A percentile compares a stretch with the other conserved stretches of the same genome.
These are phyloP conservation scores for Chelon auratus DNA, from an alignment of 2,797 vertebrate species.

Conservation along the genomic window DNA sequence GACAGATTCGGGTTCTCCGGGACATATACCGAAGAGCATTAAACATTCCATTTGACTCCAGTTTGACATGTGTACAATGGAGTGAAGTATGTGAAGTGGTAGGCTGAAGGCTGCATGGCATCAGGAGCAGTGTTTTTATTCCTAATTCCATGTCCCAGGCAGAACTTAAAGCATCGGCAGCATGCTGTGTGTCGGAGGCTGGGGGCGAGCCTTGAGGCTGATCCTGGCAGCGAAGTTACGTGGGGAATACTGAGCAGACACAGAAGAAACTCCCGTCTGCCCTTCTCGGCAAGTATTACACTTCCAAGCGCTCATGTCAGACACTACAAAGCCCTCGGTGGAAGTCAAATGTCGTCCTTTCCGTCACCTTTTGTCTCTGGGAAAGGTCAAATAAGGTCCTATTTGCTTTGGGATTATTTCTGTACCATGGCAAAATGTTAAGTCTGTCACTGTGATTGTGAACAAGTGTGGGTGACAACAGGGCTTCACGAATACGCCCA, in stretches of 20 bases:
- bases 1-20: conserved; percentile 3
- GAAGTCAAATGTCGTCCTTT: conserved; percentile 21
- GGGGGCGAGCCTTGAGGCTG: conserved; percentile 66
- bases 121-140: conserved; percentile 21
- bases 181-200: conserved; percentile 53
- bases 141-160: conserved; percentile 14
- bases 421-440: neutral
- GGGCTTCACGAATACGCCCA: neutral
- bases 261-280: conserved; percentile 34
- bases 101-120: conserved; percentile 42
- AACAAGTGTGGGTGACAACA: neutral
- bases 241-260: conserved; percentile 60
- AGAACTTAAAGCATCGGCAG: conserved; percentile 45
- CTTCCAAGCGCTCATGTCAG: conserved; percentile 19
- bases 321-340: conserved; percentile 31
- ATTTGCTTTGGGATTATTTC: conserved; percentile 25
- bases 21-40: conserved; percentile 1
- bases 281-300: conserved; percentile 43
- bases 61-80: conserved; percentile 31
- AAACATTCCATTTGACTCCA: conserved; percentile 8
- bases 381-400: conserved; percentile 34
- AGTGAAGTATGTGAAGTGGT: conserved; percentile 38
- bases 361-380: conserved; percentile 11
- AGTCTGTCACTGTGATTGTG: conserved; percentile 4
- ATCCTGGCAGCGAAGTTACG: conserved; percentile 41